phyloP scores from a whole-genome alignment of 2,113 vertebrate genomes.

The Agelaius phoeniceus region DNA sequence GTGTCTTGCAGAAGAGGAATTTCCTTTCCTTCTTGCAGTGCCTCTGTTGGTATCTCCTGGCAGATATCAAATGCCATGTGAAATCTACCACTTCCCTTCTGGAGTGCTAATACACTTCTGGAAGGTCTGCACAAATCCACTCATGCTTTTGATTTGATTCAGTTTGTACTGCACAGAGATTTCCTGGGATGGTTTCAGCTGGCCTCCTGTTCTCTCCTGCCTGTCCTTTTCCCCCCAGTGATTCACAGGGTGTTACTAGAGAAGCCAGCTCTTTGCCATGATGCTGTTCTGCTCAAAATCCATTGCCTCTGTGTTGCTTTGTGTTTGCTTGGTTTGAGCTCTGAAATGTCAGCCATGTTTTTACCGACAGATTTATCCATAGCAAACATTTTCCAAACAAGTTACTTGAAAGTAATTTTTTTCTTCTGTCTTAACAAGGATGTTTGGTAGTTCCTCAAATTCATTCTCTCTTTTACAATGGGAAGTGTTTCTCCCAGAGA shows the following conservation, averaged over 20 bases:
- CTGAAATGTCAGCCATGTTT: not conserved
- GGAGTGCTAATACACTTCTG: not conserved
- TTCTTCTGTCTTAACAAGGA: not conserved
- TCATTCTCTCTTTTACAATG: not conserved
- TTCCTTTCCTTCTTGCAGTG: not conserved
- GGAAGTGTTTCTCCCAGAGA: not conserved
- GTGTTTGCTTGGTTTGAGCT: not conserved
- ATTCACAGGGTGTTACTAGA: not conserved
- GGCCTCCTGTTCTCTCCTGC: not conserved
- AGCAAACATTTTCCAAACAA: not conserved
- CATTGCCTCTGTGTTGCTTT: not conserved
- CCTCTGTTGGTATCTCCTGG: not conserved
- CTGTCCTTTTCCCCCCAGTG: not conserved
- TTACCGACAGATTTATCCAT: not conserved
- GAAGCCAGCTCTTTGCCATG: not conserved
- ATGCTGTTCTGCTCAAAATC: not conserved
- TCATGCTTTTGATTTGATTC: not conserved
- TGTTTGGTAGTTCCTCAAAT: not conserved
- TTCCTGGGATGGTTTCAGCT: not conserved
- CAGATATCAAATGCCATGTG: not conserved
- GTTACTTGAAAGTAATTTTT: not conserved
- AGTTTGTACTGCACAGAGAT: not conserved
- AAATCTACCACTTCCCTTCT: not conserved
- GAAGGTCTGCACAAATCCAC: not conserved
- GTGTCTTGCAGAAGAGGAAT: not conserved